These are phyloP conservation scores for Stigmatopora nigra DNA, from an alignment of 2,113 vertebrate genomes.

Conservation along the genomic window DNA sequence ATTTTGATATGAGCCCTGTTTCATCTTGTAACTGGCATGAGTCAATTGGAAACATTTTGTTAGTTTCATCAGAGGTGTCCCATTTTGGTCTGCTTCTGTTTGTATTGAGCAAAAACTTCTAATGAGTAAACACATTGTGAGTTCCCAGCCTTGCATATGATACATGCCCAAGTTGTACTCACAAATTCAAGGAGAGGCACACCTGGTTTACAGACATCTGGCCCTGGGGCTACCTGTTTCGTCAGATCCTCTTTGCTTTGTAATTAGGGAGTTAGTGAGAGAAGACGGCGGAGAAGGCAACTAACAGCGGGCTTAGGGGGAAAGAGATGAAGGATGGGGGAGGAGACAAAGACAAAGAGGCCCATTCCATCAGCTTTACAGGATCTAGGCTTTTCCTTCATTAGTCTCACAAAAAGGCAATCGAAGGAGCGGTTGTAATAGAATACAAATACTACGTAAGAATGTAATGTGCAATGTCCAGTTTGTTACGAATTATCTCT, in stretches of 20 bases:
- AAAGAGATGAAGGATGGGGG: slow-evolving; percentile 20
- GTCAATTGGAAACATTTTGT: background rate
- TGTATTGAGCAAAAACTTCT: background rate
- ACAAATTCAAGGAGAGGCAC: slow-evolving; percentile 38
- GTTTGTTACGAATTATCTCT: slow-evolving; percentile 28
- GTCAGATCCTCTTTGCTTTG: slow-evolving; percentile 63
- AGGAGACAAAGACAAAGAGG: slow-evolving; percentile 46
- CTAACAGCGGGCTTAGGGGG: slow-evolving; percentile 1
- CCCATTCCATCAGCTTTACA: slow-evolving; percentile 34
- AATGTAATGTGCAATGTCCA: slow-evolving; percentile 20
- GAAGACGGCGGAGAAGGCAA: slow-evolving; percentile 20
- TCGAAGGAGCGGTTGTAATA: background rate
- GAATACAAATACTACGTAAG: background rate
- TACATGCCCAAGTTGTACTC: slow-evolving; percentile 22
- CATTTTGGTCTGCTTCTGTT: slow-evolving; percentile 3
- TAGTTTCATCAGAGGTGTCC: background rate
- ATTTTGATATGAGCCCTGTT: background rate
- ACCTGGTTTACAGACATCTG: slow-evolving; percentile 66
- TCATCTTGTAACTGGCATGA: background rate
- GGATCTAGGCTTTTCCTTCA: slow-evolving; percentile 51
- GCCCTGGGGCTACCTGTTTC: slow-evolving; percentile 60
- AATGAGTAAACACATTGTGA: background rate
- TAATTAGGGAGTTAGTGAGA: slow-evolving; percentile 64
- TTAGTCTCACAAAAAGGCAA: slow-evolving; percentile 36
- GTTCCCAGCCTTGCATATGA: slow-evolving; percentile 6